Conservation (phyloP, 2,113 vertebrate genomes). For the Gallinago undulata region DNA sequence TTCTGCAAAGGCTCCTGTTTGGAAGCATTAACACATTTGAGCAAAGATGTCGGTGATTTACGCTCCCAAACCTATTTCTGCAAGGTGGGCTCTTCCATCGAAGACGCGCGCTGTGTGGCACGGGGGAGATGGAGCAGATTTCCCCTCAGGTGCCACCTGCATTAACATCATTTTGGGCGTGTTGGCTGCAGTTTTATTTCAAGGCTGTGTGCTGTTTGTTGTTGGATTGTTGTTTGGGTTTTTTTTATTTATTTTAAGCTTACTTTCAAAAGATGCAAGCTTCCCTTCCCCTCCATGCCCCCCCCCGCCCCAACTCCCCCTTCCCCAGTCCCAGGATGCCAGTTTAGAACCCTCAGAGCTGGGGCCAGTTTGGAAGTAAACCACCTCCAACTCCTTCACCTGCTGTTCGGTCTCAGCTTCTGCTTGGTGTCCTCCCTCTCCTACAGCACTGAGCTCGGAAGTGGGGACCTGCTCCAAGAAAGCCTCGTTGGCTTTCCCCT, state of each 20-base stretch:
- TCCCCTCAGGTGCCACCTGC: neutral
- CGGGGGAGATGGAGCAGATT: accelerated
- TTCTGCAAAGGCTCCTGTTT: neutral
- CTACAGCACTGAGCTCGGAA: neutral
- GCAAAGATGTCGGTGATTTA: neutral
- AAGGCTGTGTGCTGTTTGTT: neutral
- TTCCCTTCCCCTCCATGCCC: neutral
- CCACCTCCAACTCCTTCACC: neutral
- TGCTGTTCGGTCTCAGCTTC: neutral
- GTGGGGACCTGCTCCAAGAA: too few relatives aligned
- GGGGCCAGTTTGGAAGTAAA: neutral
- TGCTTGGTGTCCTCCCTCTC: neutral
- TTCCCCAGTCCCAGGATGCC: neutral
- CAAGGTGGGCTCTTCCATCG: neutral
- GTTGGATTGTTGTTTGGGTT: too few relatives aligned
- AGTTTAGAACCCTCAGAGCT: neutral
- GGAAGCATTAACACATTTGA: neutral
- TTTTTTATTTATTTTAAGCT: neutral
- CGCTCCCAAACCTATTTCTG: neutral
- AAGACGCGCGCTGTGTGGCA: accelerated
- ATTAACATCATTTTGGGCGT: accelerated
- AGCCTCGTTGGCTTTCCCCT: neutral
- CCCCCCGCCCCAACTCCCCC: too few relatives aligned
- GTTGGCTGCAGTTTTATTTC: neutral
- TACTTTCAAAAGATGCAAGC: neutral